A percentile compares a stretch with the other conserved stretches of the same genome.
Conservation (phyloP, 2,113 vertebrate species). For the Galeopterus variegatus region DNA sequence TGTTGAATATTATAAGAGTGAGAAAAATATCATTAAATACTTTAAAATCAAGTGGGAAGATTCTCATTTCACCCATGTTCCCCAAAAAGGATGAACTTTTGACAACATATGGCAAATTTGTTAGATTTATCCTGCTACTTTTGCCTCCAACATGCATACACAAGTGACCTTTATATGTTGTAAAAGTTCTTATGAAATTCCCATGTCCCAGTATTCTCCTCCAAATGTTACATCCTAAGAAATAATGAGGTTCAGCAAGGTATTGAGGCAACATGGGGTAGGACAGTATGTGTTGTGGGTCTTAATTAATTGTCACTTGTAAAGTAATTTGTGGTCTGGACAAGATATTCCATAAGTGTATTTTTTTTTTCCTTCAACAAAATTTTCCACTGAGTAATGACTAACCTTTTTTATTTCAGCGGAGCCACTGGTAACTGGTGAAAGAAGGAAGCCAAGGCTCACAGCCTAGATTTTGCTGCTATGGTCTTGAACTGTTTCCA, state of each 20-base stretch:
- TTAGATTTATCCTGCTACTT: neutral
- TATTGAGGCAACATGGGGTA: neutral
- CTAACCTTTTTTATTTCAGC: slow-evolving; percentile 72
- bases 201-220: neutral
- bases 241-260: neutral
- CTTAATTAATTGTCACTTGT: slow-evolving; percentile 75
- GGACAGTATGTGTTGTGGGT: neutral
- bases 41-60: neutral
- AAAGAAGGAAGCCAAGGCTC: slow-evolving; percentile 20
- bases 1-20: neutral
- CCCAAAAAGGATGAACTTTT: neutral
- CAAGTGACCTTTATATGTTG: neutral
- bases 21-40: neutral
- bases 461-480: slow-evolving; percentile 44
- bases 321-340: slow-evolving; percentile 75
- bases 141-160: accelerated
- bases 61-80: neutral
- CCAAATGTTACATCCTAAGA: neutral
- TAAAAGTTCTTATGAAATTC: neutral
- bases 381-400: slow-evolving; percentile 81
- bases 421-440: slow-evolving; percentile 51
- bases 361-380: slow-evolving; percentile 69
- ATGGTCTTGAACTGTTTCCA: slow-evolving; percentile 45
- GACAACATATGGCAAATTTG: neutral
- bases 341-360: slow-evolving; percentile 63